phyloP scores from a whole-genome alignment of 1,140 invertebrate genomes.

The Megalopta genalis region DNA sequence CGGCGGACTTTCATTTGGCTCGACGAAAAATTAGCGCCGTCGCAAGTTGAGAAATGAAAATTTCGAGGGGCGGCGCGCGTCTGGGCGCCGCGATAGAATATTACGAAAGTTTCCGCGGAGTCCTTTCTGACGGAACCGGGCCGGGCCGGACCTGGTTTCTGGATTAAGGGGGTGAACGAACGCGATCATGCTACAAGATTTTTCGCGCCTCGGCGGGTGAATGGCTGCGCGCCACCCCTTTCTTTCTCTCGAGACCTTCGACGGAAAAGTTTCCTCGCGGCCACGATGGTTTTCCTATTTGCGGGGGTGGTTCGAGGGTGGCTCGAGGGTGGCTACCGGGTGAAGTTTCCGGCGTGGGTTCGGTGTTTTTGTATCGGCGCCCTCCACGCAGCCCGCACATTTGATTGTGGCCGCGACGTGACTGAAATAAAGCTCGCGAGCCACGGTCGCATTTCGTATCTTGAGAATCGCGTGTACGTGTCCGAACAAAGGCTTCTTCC shows the following conservation, averaged over 20 bases:
- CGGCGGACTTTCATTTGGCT: not conserved
- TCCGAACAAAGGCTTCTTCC: not conserved
- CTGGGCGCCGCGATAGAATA: constrained; percentile 38
- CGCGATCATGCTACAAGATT: constrained; percentile 40
- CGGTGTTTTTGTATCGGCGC: constrained; percentile 48
- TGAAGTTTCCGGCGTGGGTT: constrained; percentile 7
- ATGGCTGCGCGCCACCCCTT: not conserved
- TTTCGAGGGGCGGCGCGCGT: constrained; percentile 24
- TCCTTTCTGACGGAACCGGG: too few relatives aligned
- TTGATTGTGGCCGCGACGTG: constrained; percentile 56
- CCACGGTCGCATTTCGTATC: constrained; percentile 30
- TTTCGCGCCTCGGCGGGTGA: constrained; percentile 47
- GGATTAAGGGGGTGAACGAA: constrained; percentile 32
- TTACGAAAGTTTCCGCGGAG: constrained; percentile 57
- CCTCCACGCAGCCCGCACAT: constrained; percentile 30
- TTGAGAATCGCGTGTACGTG: constrained; percentile 19
- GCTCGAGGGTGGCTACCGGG: not conserved
- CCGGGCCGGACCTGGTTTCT: not conserved
- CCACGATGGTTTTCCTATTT: constrained; percentile 42
- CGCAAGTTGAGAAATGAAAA: constrained; percentile 46
- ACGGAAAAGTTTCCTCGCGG: constrained; percentile 40
- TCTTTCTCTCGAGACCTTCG: not conserved
- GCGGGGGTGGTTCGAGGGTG: not conserved
- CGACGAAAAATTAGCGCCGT: constrained; percentile 30
- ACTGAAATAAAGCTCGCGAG: constrained; percentile 51